phyloP scores from a whole-genome alignment of 2,797 vertebrate species.

The Salmo trutta region DNA sequence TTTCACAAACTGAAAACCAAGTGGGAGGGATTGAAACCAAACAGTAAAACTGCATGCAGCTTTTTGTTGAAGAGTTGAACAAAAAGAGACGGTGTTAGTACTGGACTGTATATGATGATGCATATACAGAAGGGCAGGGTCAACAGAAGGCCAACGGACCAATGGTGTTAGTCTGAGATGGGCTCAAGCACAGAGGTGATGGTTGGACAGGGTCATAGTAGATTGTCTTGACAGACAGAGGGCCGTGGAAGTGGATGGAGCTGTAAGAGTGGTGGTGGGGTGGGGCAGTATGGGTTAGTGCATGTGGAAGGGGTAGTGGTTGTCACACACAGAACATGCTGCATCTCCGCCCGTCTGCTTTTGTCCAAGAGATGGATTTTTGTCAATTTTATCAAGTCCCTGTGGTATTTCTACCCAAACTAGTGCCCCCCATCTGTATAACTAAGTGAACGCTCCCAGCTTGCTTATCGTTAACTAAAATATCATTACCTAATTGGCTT shows the following conservation, averaged over 20 bases:
- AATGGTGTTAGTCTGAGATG: constrained; percentile 78
- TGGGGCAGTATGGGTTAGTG: constrained; percentile 82
- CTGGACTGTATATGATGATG: constrained; percentile 62
- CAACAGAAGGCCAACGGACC: constrained; percentile 61
- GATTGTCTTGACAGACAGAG: constrained; percentile 75
- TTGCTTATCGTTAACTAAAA: not conserved
- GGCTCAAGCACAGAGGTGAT: constrained; percentile 90
- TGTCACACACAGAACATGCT: constrained; percentile 78
- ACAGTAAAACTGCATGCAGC: constrained; percentile 71
- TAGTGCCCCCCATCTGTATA: not conserved
- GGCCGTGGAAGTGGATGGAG: constrained; percentile 59
- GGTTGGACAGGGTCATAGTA: constrained; percentile 81
- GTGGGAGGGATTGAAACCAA: constrained; percentile 38
- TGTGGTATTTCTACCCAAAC: not conserved
- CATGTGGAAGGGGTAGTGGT: constrained; percentile 71
- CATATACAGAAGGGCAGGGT: constrained; percentile 61
- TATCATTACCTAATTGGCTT: constrained; percentile 6
- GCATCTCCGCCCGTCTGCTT: constrained; percentile 83
- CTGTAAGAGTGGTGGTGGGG: constrained; percentile 55
- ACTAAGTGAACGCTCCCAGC: not conserved
- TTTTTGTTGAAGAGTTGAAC: too few relatives aligned
- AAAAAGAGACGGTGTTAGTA: constrained; percentile 75
- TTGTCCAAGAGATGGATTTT: too few relatives aligned
- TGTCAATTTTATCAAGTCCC: not conserved
- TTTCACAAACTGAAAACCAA: constrained; percentile 72